Evolutionary conservation across 2,113 vertebrate species (phyloP), one percentile per base, ranked within the genome.

Genomic region (Scartelaos histophorus): DNA sequence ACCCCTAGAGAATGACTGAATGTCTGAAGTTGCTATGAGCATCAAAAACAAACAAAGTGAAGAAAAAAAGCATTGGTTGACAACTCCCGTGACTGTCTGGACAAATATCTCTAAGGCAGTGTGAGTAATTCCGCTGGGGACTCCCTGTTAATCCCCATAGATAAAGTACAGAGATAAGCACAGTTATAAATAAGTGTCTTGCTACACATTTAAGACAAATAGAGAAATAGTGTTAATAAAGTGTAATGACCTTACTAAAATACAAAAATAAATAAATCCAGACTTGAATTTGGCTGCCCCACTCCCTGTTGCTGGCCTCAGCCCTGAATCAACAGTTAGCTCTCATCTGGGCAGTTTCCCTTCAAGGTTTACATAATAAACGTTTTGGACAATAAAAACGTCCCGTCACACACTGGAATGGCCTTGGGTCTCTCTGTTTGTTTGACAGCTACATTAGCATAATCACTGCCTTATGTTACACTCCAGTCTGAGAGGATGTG

Each of bases 301-400:
- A 29, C 75, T 56, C 51, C 12, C n/a, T 80, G 73, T 16, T 56
- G 54, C 54, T 90, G 89, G 89, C 88, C 67, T 7, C 24, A 75
- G 62, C 80, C 88, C 89, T 68, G 85, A 82, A 87, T 82, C 88
- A 92, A 92, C 89, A 89, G 70, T 81, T 76, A n/a, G 51, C 80
- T 86, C 84, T 78, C 88, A 84, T 79, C 78, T 73, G 69, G 73
- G 70, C 74, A 22, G 54, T 85, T 84, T 88, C 82, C 86, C 81
- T 75, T 79, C 73, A 73, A 78, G 76, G 73, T 85, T 82, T 85
- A 76, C 79, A 89, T 82, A 85, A 80, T 80, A 72, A 83, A 80
- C 68, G 77, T 61, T 80, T 82, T 88, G 81, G 76, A 83, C 73
- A 85, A 76, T 82, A 85, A 79, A 86, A 86, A 86, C n/a, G 85